Base-by-base conservation (phyloP, 2,797 vertebrate species). In the Melanitta fusca region DNA sequence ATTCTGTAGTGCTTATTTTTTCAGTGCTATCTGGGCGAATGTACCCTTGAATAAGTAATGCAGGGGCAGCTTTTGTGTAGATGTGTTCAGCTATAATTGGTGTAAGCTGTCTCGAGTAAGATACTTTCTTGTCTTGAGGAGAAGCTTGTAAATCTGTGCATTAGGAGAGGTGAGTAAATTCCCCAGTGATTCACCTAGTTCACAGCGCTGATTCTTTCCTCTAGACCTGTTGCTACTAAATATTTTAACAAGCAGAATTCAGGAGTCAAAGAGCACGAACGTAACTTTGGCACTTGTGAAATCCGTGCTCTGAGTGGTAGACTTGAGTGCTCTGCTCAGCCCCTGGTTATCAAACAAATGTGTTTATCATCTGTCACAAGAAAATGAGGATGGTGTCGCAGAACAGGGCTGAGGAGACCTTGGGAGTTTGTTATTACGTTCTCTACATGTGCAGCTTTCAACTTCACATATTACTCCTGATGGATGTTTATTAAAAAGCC, bases 391-490 rank as follows among this genome's bases (percentile, higher is more conserved):
- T 22, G 47, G 49, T 4, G 10, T 53, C 10, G 0, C 72, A 41
- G 88, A 20, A 2, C 0, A 10, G 47, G 58, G 58, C 83, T 78
- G 72, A 4, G 38, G 18, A 74, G 71, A 45, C 36, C 54, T 43
- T 28, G 43, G 58, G 34, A 90, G 56, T 72, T 92, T 4, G 1
- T 47, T 45, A 6, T 56, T n/a, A 1, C 2, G 0, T 22, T 54
- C 69, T 38, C 32, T 5, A 20, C 8, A 1, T 36, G 53, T 53
- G n/a, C 0, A 51, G 28, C 69, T 64, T 36, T 58, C 47, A 54
- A 1, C 13, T 66, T 2, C 6, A 8, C 25, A 25, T 36, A 0
- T 38, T 57, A 25, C 9, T 83, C 3, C 58, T 56, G 47, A 62
- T 62, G 39, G n/a, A 4, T 15, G 4, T 28, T 62, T 8, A 6